Conservation (phyloP, 2,888 invertebrate species). For the Drosophila engyochracea region DNA sequence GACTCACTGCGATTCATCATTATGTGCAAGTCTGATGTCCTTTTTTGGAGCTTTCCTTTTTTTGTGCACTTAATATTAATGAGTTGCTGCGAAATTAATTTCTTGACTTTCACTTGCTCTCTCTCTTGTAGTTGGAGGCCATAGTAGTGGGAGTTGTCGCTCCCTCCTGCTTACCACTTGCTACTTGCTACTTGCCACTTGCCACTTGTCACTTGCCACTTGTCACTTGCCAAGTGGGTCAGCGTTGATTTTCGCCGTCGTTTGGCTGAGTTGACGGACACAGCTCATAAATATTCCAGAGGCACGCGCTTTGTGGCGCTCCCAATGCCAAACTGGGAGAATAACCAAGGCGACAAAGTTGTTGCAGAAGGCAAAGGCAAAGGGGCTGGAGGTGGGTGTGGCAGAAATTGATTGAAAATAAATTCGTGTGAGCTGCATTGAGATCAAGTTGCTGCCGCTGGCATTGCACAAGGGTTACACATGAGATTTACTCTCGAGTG, state of each 20-base stretch:
- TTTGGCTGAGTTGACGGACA: conserved; percentile 41
- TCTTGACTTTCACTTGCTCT: conserved; percentile 69
- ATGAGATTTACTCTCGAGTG: not conserved
- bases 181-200: conserved; percentile 58
- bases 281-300: conserved; percentile 75
- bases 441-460: conserved; percentile 9
- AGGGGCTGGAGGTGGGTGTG: not conserved
- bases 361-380: conserved; percentile 35
- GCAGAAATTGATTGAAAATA: conserved; percentile 74
- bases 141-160: conserved; percentile 22
- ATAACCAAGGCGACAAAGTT: conserved; percentile 73
- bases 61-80: conserved; percentile 73
- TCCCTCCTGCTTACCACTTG: conserved; percentile 20
- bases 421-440: conserved; percentile 49
- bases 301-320: conserved; percentile 65
- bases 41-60: conserved; percentile 63
- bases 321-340: conserved; percentile 54
- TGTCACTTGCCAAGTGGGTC: conserved; percentile 71
- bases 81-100: conserved; percentile 76
- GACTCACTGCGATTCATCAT: conserved; percentile 45
- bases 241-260: conserved; percentile 73
- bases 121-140: conserved; percentile 6
- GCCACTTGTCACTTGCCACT: conserved; percentile 57
- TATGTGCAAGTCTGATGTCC: conserved; percentile 65
- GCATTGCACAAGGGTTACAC: conserved; percentile 22